Evolutionary conservation across 1,140 invertebrate genomes (phyloP).

Genomic region (Periplaneta americana): DNA sequence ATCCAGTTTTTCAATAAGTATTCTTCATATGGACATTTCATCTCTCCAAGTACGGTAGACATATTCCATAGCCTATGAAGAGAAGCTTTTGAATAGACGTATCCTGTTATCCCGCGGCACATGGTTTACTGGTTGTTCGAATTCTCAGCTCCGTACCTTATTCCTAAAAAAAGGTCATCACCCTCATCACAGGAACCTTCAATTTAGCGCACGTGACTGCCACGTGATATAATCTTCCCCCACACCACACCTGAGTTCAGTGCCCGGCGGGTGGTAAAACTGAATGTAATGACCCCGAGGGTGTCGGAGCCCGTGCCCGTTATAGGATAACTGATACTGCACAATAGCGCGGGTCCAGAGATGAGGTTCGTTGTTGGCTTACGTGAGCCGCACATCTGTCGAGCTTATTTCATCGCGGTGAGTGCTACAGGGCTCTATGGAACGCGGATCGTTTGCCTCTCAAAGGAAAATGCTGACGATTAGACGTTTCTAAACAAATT

Average conservation of each 20-base stretch:
- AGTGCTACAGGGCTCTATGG: not conserved
- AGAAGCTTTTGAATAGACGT: no score
- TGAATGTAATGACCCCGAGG: conserved; percentile 32
- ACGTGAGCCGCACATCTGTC: not conserved
- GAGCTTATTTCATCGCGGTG: not conserved
- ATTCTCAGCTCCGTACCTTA: not conserved
- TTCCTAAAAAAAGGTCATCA: not conserved
- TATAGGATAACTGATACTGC: not conserved
- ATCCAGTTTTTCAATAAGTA: no score
- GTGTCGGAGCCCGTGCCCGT: not conserved
- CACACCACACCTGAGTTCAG: conserved; percentile 37
- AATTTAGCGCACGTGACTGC: not conserved
- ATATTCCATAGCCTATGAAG: no score
- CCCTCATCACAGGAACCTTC: not conserved
- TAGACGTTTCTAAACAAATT: no score
- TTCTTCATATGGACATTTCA: no score
- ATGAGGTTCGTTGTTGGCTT: no score
- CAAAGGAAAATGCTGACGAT: no score
- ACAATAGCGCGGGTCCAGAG: not conserved
- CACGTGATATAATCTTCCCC: conserved; percentile 37
- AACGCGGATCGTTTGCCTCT: no score
- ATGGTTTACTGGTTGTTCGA: not conserved
- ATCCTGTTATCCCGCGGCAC: no score
- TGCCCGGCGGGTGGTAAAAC: conserved; percentile 33
- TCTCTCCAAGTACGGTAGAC: no score